Percentiles rank a stretch among this genome's conserved stretches.
Evolutionary conservation across 2,113 vertebrate genomes (phyloP).

Genomic region (Aphyosemion australe): DNA sequence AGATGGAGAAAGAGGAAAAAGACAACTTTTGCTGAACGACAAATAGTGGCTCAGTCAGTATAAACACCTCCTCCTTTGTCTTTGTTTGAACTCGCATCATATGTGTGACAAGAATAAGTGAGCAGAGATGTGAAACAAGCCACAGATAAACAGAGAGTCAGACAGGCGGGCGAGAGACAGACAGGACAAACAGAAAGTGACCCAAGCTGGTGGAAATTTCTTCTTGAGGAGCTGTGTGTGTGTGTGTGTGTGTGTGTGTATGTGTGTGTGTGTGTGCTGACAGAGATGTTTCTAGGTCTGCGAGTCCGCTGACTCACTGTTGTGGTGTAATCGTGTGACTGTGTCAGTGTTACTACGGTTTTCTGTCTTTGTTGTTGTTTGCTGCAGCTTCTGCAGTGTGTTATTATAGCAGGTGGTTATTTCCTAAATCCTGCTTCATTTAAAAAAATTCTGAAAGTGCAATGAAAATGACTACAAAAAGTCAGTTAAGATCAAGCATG

Average conservation of each 20-base stretch:
- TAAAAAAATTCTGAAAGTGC: no score
- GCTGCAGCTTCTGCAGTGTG: not conserved
- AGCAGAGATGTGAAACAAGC: constrained; percentile 26
- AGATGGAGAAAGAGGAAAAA: constrained; percentile 31
- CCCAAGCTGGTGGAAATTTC: constrained; percentile 48
- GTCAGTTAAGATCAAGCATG: no score
- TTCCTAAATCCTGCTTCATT: not conserved
- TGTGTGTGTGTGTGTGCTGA: constrained; percentile 50
- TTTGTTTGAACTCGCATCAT: not conserved
- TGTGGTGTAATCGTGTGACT: constrained; percentile 48
- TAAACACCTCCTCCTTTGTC: constrained; percentile 32
- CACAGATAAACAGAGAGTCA: constrained; percentile 10
- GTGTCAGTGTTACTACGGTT: constrained; percentile 54
- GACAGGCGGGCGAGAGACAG: not conserved
- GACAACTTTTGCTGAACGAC: constrained; percentile 22
- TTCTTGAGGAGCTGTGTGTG: constrained; percentile 16
- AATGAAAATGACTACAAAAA: no score
- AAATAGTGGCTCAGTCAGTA: constrained; percentile 48
- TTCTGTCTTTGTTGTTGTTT: constrained; percentile 10
- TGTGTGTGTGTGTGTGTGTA: constrained; percentile 3
- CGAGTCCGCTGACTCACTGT: constrained; percentile 68
- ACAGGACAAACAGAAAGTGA: constrained; percentile 45
- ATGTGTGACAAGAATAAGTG: constrained; percentile 10
- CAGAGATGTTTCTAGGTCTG: constrained; percentile 41
- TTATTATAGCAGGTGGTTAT: not conserved